Conservation (phyloP, 2,113 vertebrate species). For the Forbesichthys agassizii region DNA sequence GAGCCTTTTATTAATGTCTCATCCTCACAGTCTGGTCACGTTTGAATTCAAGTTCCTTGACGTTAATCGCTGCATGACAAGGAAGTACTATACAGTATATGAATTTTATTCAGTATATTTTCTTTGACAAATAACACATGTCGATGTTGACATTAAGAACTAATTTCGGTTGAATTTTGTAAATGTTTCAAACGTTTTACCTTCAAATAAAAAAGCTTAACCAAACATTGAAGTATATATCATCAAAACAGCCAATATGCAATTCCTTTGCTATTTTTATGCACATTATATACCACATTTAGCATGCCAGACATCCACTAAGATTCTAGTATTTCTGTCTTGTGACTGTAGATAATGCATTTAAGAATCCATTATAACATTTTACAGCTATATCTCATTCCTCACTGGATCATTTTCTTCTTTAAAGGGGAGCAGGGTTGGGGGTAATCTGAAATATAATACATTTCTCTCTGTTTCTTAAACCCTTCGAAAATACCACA, state of each 20-base stretch:
- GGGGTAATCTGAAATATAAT: slow-evolving; percentile 40
- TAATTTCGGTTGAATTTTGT: too few species aligned
- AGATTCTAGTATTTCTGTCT: slow-evolving; percentile 28
- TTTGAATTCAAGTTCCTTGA: slow-evolving; percentile 4
- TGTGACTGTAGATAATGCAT: slow-evolving; percentile 41
- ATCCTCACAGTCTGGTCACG: slow-evolving; percentile 6
- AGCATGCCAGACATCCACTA: neutral
- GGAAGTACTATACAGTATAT: neutral
- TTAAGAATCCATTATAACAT: slow-evolving; percentile 59
- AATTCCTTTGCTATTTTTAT: neutral
- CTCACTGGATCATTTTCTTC: slow-evolving; percentile 29
- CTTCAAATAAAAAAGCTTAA: too few species aligned
- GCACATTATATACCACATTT: neutral
- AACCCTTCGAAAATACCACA: slow-evolving; percentile 62
- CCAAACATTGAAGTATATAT: neutral
- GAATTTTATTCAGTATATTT: neutral
- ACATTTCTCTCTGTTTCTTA: slow-evolving; percentile 50
- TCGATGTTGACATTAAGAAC: too few species aligned
- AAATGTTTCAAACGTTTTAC: too few species aligned
- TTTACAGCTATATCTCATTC: slow-evolving; percentile 56
- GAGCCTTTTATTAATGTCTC: slow-evolving; percentile 16
- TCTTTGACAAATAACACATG: neutral
- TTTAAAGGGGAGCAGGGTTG: slow-evolving; percentile 58
- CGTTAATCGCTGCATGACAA: neutral
- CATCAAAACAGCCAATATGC: neutral